These are phyloP conservation scores for Andrena flavipes DNA, from an alignment of 2,888 invertebrate species.

Conservation along the genomic window DNA sequence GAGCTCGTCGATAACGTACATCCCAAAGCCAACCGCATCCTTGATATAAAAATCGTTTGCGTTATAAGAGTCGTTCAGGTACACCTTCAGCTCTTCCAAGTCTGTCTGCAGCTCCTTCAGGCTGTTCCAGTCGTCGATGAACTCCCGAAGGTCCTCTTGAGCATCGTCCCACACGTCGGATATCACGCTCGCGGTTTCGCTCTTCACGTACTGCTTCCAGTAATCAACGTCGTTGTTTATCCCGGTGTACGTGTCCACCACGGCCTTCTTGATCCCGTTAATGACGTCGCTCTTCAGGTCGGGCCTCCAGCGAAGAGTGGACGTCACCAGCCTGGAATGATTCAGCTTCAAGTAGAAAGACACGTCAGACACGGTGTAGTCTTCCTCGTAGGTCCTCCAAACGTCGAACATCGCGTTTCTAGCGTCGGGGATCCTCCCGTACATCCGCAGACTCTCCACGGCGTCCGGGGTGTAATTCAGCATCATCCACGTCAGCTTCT, in stretches of 20 bases:
- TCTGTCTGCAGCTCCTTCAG: conserved; percentile 91
- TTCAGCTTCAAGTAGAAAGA: conserved; percentile 93
- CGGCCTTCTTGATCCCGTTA: conserved; percentile 83
- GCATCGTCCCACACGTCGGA: conserved; percentile 91
- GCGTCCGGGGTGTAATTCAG: conserved; percentile 90
- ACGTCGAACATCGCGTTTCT: conserved; percentile 91
- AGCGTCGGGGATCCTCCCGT: conserved; percentile 91
- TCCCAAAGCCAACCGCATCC: conserved; percentile 90
- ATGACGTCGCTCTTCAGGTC: conserved; percentile 88
- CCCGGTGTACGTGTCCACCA: conserved; percentile 85
- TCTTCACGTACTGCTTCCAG: conserved; percentile 89
- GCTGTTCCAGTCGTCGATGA: conserved; percentile 90
- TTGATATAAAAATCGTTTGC: conserved; percentile 94
- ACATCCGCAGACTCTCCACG: conserved; percentile 89
- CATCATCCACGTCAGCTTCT: conserved; percentile 88
- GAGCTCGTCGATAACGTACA: conserved; percentile 91
- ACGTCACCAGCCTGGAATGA: conserved; percentile 93
- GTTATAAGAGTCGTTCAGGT: conserved; percentile 91
- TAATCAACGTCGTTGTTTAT: conserved; percentile 86
- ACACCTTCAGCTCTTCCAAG: conserved; percentile 89
- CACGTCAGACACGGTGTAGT: conserved; percentile 91
- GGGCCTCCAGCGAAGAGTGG: conserved; percentile 92
- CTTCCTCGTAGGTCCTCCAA: conserved; percentile 92
- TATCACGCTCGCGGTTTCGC: conserved; percentile 89
- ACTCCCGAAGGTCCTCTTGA: conserved; percentile 89